Evolutionary conservation across 2,113 vertebrate species (phyloP).

Genomic region (Misgurnus mizolepis): DNA sequence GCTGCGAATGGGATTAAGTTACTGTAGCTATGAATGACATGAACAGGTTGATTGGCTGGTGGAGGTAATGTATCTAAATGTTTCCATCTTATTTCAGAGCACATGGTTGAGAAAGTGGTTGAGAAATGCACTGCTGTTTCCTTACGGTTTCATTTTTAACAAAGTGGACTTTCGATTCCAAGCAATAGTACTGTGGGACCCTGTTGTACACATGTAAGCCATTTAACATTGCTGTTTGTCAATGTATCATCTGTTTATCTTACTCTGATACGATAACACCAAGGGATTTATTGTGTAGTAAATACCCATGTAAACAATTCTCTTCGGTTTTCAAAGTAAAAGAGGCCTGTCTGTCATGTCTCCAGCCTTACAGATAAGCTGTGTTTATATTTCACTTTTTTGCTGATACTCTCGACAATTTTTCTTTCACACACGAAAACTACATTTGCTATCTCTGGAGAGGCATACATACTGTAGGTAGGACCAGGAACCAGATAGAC

Average conservation of each 20-base stretch:
- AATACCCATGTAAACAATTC: slow-evolving; percentile 38
- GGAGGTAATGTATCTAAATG: slow-evolving; percentile 58
- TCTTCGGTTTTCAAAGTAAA: slow-evolving; percentile 49
- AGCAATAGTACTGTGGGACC: background rate
- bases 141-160: background rate
- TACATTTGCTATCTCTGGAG: background rate
- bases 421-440: background rate
- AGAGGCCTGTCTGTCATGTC: slow-evolving; percentile 51
- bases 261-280: slow-evolving; percentile 12
- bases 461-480: slow-evolving; percentile 7
- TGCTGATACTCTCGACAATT: slow-evolving; percentile 38
- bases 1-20: slow-evolving; percentile 73
- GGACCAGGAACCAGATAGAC: slow-evolving; percentile 58
- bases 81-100: slow-evolving; percentile 43
- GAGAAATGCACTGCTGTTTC: slow-evolving; percentile 17
- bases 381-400: slow-evolving; percentile 58
- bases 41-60: slow-evolving; percentile 69
- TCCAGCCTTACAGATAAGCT: slow-evolving; percentile 64
- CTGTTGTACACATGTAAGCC: background rate
- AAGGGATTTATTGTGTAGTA: slow-evolving; percentile 34
- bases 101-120: background rate
- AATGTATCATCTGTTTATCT: slow-evolving; percentile 12
- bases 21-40: slow-evolving; percentile 75
- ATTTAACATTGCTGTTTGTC: slow-evolving; percentile 8
- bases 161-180: background rate